These are phyloP conservation scores for Panopea generosa DNA, from an alignment of 2,888 invertebrate species.

Conservation along the genomic window DNA sequence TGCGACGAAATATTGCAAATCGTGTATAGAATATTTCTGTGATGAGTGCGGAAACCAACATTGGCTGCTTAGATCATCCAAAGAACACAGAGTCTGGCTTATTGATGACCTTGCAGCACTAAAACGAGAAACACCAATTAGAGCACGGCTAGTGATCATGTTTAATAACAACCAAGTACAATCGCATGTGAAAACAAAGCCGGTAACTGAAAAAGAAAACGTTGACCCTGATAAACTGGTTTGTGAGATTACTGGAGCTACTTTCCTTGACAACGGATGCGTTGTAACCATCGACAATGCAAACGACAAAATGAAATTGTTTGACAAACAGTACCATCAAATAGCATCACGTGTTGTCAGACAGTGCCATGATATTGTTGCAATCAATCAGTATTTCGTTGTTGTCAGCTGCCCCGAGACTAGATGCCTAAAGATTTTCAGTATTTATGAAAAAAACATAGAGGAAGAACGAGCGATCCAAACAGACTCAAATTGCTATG, in stretches of 20 bases:
- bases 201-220: no score
- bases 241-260: constrained; percentile 35
- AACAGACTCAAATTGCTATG: constrained; percentile 40
- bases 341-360: constrained; percentile 10
- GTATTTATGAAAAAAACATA: constrained; percentile 19
- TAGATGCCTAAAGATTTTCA: constrained; percentile 28
- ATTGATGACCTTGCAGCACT: constrained; percentile 39
- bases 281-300: constrained; percentile 37
- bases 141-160: constrained; percentile 23
- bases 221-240: constrained; percentile 5
- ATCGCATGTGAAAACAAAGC: background rate
- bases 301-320: constrained; percentile 44
- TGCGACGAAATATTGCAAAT: constrained; percentile 55
- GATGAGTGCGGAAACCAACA: constrained; percentile 59
- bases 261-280: constrained; percentile 30
- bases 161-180: constrained; percentile 32
- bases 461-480: constrained; percentile 15
- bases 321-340: constrained; percentile 27
- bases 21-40: constrained; percentile 58
- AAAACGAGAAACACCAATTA: constrained; percentile 37
- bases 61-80: constrained; percentile 47
- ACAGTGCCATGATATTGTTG: constrained; percentile 37
- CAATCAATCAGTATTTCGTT: constrained; percentile 27
- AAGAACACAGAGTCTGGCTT: constrained; percentile 46
- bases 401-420: constrained; percentile 41